Evolutionary conservation across 2,113 vertebrate species (phyloP).

Genomic region (Chaetorhynchus papuensis): DNA sequence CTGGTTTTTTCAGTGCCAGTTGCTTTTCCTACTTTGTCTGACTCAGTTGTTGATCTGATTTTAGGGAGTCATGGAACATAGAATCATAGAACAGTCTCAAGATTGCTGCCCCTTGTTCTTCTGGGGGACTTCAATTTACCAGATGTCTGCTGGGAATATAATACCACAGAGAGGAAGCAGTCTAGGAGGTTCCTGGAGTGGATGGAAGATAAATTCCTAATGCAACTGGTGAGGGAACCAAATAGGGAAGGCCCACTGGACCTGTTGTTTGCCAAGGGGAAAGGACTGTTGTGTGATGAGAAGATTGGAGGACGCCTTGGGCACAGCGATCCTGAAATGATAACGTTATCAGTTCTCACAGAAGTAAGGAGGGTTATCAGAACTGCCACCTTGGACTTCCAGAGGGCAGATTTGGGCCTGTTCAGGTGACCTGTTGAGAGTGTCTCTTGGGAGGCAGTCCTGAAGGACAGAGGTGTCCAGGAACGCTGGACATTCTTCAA

Average conservation of each 20-base stretch:
- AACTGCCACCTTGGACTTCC: not conserved
- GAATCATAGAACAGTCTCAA: not conserved
- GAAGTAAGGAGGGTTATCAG: not conserved
- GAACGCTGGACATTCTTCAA: not conserved
- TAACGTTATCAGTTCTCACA: not conserved
- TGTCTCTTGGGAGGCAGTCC: not conserved
- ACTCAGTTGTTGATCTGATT: not conserved
- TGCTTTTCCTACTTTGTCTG: not conserved
- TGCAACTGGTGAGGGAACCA: not conserved
- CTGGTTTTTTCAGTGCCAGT: not conserved
- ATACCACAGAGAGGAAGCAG: not conserved
- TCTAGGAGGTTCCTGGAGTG: not conserved
- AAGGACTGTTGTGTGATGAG: not conserved
- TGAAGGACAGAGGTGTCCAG: not conserved
- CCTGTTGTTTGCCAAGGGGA: not conserved
- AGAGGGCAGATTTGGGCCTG: not conserved
- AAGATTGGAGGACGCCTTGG: not conserved
- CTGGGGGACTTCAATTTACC: not conserved
- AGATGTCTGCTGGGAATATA: not conserved
- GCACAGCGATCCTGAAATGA: not conserved
- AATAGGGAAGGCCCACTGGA: not conserved
- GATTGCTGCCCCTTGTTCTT: not conserved
- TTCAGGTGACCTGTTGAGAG: not conserved
- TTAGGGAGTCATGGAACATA: not conserved
- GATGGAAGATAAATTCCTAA: not conserved